Conservation (phyloP, 2,888 invertebrate species). For the Schizaphis graminum region DNA sequence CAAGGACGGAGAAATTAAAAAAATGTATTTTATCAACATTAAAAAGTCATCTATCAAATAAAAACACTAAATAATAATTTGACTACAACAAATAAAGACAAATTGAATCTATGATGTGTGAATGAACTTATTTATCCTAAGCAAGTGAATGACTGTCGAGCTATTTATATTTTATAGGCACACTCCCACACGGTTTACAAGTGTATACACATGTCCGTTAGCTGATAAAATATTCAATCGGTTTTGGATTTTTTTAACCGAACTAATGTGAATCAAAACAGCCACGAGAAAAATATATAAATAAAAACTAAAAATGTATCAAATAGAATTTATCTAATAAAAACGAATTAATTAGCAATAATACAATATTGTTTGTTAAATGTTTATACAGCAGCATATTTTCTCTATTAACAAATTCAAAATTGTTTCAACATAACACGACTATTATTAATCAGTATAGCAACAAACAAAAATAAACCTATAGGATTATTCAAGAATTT, state of each 20-base stretch:
- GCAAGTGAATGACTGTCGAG: constrained; percentile 15
- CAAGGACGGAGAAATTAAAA: neutral
- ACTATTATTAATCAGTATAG: neutral
- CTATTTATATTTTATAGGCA: constrained; percentile 57
- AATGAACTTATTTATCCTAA: constrained; percentile 16
- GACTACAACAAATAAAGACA: neutral
- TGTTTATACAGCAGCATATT: neutral
- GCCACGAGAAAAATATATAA: neutral
- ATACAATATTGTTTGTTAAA: neutral
- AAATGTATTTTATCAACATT: constrained; percentile 12
- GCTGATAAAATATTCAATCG: neutral
- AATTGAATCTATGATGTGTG: constrained; percentile 4
- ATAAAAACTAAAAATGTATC: neutral
- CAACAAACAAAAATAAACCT: neutral
- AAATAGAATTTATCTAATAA: neutral
- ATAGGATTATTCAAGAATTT: neutral
- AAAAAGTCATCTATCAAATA: constrained; percentile 1
- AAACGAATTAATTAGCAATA: neutral
- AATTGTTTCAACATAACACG: neutral
- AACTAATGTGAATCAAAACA: neutral
- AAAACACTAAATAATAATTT: neutral
- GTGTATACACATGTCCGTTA: constrained; percentile 1
- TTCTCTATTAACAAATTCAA: neutral
- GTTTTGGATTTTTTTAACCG: neutral
- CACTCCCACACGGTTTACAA: constrained; percentile 26